phyloP scores from a whole-genome alignment of 92 coral and sea anemone genomes.

The Porites rus region DNA sequence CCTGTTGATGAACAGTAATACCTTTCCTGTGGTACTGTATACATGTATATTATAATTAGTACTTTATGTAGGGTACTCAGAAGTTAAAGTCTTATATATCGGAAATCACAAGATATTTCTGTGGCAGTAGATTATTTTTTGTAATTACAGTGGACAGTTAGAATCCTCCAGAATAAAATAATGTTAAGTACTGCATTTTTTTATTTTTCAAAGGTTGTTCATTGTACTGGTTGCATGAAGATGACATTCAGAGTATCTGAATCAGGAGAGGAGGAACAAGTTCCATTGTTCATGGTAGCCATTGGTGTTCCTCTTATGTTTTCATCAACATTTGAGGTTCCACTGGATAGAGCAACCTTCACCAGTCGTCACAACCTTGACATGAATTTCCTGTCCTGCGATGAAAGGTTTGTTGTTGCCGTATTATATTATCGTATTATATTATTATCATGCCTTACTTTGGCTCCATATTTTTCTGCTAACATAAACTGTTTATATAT shows the following conservation, averaged over 20 bases:
- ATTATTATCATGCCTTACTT: no score
- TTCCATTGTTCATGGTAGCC: constrained; percentile 89
- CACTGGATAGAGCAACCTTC: constrained; percentile 97
- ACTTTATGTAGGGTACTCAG: no score
- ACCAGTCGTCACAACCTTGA: constrained; percentile 98
- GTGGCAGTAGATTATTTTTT: no score
- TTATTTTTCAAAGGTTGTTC: constrained; percentile 77
- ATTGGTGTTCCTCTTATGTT: constrained; percentile 98
- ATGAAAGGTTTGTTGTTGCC: constrained; percentile 76
- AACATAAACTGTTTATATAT: no score
- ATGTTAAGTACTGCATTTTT: no score
- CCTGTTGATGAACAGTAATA: no score
- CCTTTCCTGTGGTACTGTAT: no score
- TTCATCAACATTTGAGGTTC: constrained; percentile 96
- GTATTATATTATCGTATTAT: background rate
- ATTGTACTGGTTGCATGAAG: constrained; percentile 96
- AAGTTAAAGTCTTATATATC: no score
- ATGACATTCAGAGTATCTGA: constrained; percentile 63
- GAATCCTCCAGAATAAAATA: background rate
- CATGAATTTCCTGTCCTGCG: constrained; percentile 95
- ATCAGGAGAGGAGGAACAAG: constrained; percentile 63
- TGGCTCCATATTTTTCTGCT: no score
- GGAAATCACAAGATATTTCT: no score
- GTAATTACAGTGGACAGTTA: no score
- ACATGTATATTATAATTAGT: no score